A percentile compares a stretch with the other conserved stretches of the same genome.
These are phyloP conservation scores for Labroides dimidiatus DNA, from an alignment of 2,797 vertebrate genomes.

Conservation along the genomic window DNA sequence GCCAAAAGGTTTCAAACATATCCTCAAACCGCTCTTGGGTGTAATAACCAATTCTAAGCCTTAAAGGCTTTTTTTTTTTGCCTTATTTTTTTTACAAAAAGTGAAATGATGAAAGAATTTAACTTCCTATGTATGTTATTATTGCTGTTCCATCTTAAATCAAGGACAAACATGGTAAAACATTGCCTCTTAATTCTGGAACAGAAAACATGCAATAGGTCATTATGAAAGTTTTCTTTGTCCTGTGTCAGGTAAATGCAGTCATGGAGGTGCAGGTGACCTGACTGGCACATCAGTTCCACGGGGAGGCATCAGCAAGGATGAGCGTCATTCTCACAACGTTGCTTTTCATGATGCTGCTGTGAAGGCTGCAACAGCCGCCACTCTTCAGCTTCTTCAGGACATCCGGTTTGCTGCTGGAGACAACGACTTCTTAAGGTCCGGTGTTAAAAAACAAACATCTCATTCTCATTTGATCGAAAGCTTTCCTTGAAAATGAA, in stretches of 20 bases:
- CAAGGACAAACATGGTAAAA: neutral
- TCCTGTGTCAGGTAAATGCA: conserved; percentile 81
- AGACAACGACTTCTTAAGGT: conserved; percentile 77
- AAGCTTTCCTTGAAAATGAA: too few species aligned
- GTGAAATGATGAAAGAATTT: too few species aligned
- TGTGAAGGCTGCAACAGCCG: conserved; percentile 64
- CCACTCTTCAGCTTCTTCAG: conserved; percentile 75
- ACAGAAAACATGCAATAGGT: neutral
- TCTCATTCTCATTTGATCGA: too few species aligned
- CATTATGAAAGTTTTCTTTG: neutral
- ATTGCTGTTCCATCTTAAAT: neutral
- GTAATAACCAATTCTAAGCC: neutral
- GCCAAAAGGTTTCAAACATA: conserved; percentile 70
- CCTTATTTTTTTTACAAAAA: too few species aligned
- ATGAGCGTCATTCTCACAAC: conserved; percentile 69
- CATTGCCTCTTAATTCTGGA: neutral
- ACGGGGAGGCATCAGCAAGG: conserved; percentile 81
- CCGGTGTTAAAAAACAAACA: neutral
- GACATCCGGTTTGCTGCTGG: conserved; percentile 74
- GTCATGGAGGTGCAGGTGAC: conserved; percentile 81
- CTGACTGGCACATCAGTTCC: conserved; percentile 63
- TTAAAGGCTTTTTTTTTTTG: too few species aligned
- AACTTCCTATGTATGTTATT: too few species aligned
- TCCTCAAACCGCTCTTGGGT: neutral
- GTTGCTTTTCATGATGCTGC: conserved; percentile 64